A percentile compares a stretch with the other conserved stretches of the same genome.
Evolutionary conservation across 2,113 vertebrate genomes (phyloP).

Genomic region (Ailuropoda melanoleuca): DNA sequence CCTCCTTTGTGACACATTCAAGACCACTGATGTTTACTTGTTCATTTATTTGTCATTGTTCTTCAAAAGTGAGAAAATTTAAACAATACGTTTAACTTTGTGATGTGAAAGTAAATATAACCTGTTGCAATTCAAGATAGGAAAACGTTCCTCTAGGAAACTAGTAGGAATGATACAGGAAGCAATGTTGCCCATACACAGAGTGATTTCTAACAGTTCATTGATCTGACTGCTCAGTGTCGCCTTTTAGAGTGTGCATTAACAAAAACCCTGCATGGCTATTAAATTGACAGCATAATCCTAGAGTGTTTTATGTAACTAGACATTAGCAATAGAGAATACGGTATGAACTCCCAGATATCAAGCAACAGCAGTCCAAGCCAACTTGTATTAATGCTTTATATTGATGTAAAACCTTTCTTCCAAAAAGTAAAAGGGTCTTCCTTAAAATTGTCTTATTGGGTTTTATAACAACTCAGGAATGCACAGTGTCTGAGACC

Average conservation of each 20-base stretch:
- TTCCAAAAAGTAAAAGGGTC: slow-evolving; percentile 57
- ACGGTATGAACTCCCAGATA: slow-evolving; percentile 69
- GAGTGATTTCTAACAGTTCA: slow-evolving; percentile 78
- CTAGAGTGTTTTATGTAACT: slow-evolving; percentile 74
- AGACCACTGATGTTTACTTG: slow-evolving; percentile 8
- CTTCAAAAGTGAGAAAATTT: slow-evolving; percentile 29
- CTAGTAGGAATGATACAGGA: slow-evolving; percentile 68
- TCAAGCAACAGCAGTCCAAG: slow-evolving; percentile 72
- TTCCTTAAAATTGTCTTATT: slow-evolving; percentile 57
- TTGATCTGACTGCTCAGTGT: slow-evolving; percentile 76
- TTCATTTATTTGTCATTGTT: slow-evolving; percentile 3
- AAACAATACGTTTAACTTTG: background rate
- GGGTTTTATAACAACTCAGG: slow-evolving; percentile 45
- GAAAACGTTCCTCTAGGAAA: slow-evolving; percentile 73
- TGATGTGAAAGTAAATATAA: slow-evolving; percentile 51
- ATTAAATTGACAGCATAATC: slow-evolving; percentile 77
- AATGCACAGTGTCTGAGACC: background rate
- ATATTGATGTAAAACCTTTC: slow-evolving; percentile 55
- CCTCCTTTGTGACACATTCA: slow-evolving; percentile 1
- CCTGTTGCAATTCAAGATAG: slow-evolving; percentile 71
- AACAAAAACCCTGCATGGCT: slow-evolving; percentile 73
- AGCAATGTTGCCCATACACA: slow-evolving; percentile 79
- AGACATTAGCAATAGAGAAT: slow-evolving; percentile 70
- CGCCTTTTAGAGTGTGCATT: slow-evolving; percentile 71
- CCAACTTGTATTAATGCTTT: slow-evolving; percentile 53